These are phyloP conservation scores for Capitella teleta DNA, from an alignment of 1,140 invertebrate species.

Conservation along the genomic window DNA sequence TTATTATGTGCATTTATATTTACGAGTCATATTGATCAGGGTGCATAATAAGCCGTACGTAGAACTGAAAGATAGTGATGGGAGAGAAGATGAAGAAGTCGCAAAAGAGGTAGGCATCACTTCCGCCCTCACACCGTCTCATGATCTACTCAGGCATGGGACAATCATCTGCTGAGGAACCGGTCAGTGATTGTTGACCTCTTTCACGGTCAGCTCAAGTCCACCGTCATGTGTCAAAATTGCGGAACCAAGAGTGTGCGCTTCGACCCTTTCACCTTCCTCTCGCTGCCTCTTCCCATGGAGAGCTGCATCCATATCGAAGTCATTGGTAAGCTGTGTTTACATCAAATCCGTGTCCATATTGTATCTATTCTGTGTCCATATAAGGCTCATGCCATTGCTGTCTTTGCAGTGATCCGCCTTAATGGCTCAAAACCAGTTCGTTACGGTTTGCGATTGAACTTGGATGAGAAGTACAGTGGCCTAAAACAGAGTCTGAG, in stretches of 20 bases:
- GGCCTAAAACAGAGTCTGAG: conserved; percentile 60
- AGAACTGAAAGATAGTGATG: conserved; percentile 64
- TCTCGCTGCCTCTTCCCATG: conserved; percentile 68
- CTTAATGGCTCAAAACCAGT: conserved; percentile 66
- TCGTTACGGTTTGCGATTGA: conserved; percentile 68
- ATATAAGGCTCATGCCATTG: background rate
- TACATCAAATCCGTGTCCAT: background rate
- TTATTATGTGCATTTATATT: background rate
- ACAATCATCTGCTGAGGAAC: conserved; percentile 64
- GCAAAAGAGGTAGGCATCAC: conserved; percentile 30
- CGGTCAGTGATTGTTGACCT: conserved; percentile 77
- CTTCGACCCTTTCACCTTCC: conserved; percentile 79
- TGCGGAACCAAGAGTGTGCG: conserved; percentile 70
- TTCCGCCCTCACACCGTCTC: no score
- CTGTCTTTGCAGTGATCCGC: conserved; percentile 52
- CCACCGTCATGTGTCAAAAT: conserved; percentile 61
- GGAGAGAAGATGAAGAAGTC: conserved; percentile 61
- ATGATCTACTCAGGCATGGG: conserved; percentile 75
- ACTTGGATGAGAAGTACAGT: conserved; percentile 64
- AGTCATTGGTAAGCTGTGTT: conserved; percentile 42
- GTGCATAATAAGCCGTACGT: conserved; percentile 52
- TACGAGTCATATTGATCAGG: conserved; percentile 16
- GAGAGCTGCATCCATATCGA: conserved; percentile 52
- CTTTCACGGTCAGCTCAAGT: conserved; percentile 82
- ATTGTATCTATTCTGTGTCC: background rate